phyloP scores from a whole-genome alignment of 2,888 invertebrate genomes.

The Rapana venosa region DNA sequence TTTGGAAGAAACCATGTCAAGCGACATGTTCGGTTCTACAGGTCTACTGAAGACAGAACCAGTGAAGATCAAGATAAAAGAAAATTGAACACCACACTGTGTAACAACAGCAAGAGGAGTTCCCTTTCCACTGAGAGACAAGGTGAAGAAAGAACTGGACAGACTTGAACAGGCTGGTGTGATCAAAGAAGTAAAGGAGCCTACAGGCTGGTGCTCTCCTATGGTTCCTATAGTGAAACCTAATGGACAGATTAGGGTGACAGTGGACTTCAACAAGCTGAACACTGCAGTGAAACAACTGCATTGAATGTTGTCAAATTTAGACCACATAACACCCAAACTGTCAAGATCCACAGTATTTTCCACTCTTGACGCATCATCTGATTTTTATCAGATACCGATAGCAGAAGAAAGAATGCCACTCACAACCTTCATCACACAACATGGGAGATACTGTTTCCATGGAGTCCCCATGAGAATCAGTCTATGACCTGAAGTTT shows the following conservation, averaged over 20 bases:
- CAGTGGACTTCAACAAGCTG: neutral
- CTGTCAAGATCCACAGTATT: neutral
- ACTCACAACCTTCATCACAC: conserved; percentile 29
- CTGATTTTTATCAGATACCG: neutral
- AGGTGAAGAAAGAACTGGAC: conserved; percentile 13
- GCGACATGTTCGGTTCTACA: neutral
- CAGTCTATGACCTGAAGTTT: neutral
- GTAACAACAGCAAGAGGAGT: neutral
- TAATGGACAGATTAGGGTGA: neutral
- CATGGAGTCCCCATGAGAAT: conserved; percentile 22
- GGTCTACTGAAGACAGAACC: conserved; percentile 7
- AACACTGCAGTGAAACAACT: neutral
- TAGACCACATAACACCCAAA: neutral
- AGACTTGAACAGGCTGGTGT: neutral
- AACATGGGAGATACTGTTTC: neutral
- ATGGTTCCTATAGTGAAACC: neutral
- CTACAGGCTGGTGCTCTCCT: neutral
- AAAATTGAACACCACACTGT: neutral
- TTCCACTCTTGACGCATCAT: neutral
- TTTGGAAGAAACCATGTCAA: neutral
- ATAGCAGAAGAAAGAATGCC: neutral
- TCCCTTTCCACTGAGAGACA: neutral
- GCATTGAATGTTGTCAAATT: neutral
- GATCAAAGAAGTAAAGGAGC: neutral
- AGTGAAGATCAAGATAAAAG: neutral